phyloP scores from a whole-genome alignment of 2,888 invertebrate species.

The Cephus pygmeus region DNA sequence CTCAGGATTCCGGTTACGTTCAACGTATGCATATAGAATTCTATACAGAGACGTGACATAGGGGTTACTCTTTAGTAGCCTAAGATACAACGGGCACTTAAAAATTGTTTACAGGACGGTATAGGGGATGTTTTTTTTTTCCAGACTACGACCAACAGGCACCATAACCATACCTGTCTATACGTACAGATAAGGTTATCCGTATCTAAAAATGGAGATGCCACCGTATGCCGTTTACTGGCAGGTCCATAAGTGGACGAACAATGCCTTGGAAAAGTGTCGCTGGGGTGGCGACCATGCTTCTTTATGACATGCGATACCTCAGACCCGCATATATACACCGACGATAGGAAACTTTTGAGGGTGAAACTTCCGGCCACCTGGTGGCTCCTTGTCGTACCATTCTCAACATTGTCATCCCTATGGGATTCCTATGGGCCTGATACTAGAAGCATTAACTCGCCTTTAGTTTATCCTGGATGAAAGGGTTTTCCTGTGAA shows the following conservation, averaged over 20 bases:
- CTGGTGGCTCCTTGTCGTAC: neutral
- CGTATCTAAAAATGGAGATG: neutral
- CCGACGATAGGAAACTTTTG: neutral
- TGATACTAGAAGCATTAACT: neutral
- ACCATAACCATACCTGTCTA: neutral
- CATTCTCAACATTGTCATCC: neutral
- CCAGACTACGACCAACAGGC: neutral
- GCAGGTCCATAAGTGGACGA: neutral
- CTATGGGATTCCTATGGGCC: neutral
- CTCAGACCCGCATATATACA: neutral
- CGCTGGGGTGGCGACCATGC: neutral
- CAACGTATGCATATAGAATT: neutral
- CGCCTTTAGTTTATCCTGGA: neutral
- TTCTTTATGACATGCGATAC: neutral
- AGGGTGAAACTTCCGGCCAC: neutral
- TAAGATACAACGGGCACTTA: neutral
- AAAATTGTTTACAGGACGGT: neutral
- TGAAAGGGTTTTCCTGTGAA: neutral
- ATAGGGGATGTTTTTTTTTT: neutral
- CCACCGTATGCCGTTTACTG: neutral
- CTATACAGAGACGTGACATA: neutral
- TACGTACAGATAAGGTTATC: neutral
- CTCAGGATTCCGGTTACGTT: neutral
- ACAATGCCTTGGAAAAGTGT: neutral
- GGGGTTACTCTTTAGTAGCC: neutral